Base-by-base conservation (phyloP, 2,797 vertebrate genomes). In the Enteromius radiatus region DNA sequence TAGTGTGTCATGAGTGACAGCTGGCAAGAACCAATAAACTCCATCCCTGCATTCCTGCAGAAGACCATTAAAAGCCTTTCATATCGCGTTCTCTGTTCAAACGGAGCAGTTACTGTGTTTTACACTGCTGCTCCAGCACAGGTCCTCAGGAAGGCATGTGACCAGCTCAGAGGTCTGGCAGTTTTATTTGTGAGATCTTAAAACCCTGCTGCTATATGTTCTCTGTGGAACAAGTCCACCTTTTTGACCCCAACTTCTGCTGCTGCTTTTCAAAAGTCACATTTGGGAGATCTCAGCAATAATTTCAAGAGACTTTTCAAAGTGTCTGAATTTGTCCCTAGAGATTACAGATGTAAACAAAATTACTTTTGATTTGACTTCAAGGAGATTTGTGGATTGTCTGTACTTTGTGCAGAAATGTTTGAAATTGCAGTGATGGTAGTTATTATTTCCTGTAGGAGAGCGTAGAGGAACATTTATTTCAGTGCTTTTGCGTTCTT, bases 1-100 rank as follows among this genome's bases (percentile, higher is more conserved):
- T 76, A 86, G 88, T 86, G 83, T 86, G 91, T 90, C 91, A 90
- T 76, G 86, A 86, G 86, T 92, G 91, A 92, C 94, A 93, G 91
- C 92, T 93, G 92, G 89, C 87, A 87, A 89, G 91, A 90, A 87
- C 88, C 90, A 90, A 90, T 91, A 93, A 93, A 94, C 88, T 49
- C 69, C 80, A 83, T 89, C 84, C 80, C 81, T 80, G 38, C 93
- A 94, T 94, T 94, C 93, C 90, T 90, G 49, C 76, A 69, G 84
- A 84, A 80, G 33, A 80, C 87, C 84, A 67, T 92, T 90, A 91
- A 92, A 93, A 91, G 92, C 89, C 91, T 76, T 45, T 1, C 43
- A 15, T 80, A 64, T 68, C n/a, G 33, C 61, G 43, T 41, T 83
- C 70, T 54, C 76, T 33, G 63, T 85, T 68, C 15, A 23, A 85